These are phyloP conservation scores for Hydractinia symbiolongicarpus DNA, from an alignment of 30 jellyfish, hydroid and myxozoan genomes.

Conservation along the genomic window DNA sequence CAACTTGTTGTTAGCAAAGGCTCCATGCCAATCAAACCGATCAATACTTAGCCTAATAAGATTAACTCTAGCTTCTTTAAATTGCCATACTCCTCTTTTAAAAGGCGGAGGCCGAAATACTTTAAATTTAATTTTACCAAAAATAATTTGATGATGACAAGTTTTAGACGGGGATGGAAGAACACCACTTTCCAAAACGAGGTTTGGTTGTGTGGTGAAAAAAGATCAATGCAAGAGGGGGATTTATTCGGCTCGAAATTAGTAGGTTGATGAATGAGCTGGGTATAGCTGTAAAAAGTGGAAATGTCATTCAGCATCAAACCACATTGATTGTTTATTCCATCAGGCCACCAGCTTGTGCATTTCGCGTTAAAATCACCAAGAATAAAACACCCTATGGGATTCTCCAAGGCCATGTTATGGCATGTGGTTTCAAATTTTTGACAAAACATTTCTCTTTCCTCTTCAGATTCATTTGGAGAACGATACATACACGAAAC, in stretches of 20 bases:
- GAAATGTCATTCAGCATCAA: not conserved
- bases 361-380: slow-evolving; percentile 6
- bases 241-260: not conserved
- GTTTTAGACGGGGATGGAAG: not conserved
- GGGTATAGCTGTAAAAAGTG: slow-evolving; percentile 7
- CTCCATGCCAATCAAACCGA: no score
- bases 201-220: slow-evolving; percentile 1
- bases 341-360: slow-evolving; percentile 8
- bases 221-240: slow-evolving; percentile 6
- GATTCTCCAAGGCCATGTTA: slow-evolving; percentile 8
- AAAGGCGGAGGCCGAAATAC: not conserved
- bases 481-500: slow-evolving; percentile 1
- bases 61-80: not conserved
- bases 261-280: not conserved
- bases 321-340: not conserved
- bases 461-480: slow-evolving; percentile 1
- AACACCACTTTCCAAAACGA: slow-evolving; percentile 7
- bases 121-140: not conserved
- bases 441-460: slow-evolving; percentile 1
- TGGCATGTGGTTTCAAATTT: not conserved
- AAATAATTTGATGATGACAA: not conserved
- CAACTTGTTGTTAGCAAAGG: no score
- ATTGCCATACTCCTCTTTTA: slow-evolving; percentile 9
- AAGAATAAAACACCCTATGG: not conserved
- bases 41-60: slow-evolving; percentile 1